Percentiles rank a stretch among this genome's conserved stretches.
These are phyloP conservation scores for Euclidia mi DNA, from an alignment of 2,888 invertebrate species.

Conservation along the genomic window DNA sequence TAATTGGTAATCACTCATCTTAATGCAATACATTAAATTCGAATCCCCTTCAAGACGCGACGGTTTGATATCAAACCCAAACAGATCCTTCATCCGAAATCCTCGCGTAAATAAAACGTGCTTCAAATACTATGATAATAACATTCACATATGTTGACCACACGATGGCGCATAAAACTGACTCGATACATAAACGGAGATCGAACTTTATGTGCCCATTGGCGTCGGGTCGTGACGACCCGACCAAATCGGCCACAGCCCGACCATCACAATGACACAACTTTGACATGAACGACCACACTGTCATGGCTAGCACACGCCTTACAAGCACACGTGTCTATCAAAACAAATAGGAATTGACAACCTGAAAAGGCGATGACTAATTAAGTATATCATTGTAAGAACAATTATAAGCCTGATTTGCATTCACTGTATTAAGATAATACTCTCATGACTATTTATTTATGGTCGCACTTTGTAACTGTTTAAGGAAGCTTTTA, in stretches of 20 bases:
- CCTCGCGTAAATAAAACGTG: no score
- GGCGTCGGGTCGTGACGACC: constrained; percentile 22
- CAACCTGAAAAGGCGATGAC: constrained; percentile 2
- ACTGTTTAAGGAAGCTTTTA: no score
- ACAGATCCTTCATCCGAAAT: no score
- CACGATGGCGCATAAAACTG: constrained; percentile 5
- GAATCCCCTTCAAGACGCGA: no score
- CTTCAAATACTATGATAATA: constrained; percentile 8
- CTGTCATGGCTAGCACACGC: constrained; percentile 10
- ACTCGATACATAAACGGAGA: constrained; percentile 1
- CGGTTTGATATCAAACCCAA: no score
- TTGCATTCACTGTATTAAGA: neutral
- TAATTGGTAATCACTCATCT: no score
- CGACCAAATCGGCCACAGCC: constrained; percentile 22
- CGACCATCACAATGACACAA: constrained; percentile 34
- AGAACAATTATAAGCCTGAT: neutral
- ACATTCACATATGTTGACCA: constrained; percentile 15
- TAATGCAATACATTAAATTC: no score
- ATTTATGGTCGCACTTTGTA: no score
- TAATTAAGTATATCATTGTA: neutral
- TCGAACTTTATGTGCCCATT: constrained; percentile 27
- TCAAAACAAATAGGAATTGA: constrained; percentile 13
- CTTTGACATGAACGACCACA: constrained; percentile 33
- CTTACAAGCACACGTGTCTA: constrained; percentile 4
- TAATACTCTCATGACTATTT: no score